Evolutionary conservation across 2,797 vertebrate genomes (phyloP), one percentile per base, ranked within the genome.

Genomic region (Zonotrichia albicollis): DNA sequence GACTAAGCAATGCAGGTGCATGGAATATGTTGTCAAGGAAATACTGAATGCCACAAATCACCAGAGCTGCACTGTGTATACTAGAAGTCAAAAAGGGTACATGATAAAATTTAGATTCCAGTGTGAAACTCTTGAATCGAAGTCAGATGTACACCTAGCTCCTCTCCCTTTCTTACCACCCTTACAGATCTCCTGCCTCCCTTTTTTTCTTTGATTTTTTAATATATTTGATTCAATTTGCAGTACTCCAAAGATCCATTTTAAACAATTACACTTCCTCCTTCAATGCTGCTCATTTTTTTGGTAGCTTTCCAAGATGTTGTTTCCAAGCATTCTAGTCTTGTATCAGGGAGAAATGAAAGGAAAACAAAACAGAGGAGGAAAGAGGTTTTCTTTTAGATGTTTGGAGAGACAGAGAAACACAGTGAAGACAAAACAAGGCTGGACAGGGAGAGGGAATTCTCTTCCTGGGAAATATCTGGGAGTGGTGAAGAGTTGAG

Each of bases 401-500:
- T 10, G 20, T 20, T 71, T 60, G 26, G 71, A 60, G 19, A 1
- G 6, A 43, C n/a, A 62, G 53, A 22, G 0, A 8, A 57, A 50
- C 2, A 5, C 6, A 57, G 26, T 57, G 26, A 82, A 73, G 70
- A 62, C 5, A 66, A 43, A 86, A 30, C 70, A 75, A 66, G 64
- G 48, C 57, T 82, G 54, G 10, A 11, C 38, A 4, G 1, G 42
- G 10, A 84, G 36, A 40, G 20, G 29, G 22, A 74, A 57, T 2
- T 21, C 23, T 62, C 12, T 51, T 1, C 1, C 48, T 46, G 50
- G 30, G 57, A 72, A 85, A 71, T 26, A 68, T 15, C 38, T 60
- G 1, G 30, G 26, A 27, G 2, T 23, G 14, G 4, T 29, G 34
- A 87, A 83, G 15, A 50, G n/a, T 1, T 0, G 0, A 84, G 40